These are phyloP conservation scores for Cosmia pyralina DNA, from an alignment of 2,888 invertebrate species.

Conservation along the genomic window DNA sequence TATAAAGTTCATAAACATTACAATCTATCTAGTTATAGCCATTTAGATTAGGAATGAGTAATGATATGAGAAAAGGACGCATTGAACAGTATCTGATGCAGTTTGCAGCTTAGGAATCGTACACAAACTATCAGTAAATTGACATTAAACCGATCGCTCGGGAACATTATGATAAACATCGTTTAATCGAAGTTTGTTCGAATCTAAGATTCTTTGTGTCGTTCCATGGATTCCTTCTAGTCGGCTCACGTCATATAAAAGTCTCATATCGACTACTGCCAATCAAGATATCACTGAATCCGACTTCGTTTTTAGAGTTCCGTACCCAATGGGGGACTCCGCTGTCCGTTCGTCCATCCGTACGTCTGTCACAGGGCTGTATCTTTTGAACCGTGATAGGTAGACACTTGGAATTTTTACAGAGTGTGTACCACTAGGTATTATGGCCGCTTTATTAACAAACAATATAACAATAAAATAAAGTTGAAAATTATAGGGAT, in stretches of 20 bases:
- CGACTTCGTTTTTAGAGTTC: not conserved
- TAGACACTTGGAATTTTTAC: not conserved
- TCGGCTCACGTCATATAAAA: conserved; percentile 8
- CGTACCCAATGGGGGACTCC: not conserved
- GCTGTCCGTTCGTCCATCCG: not conserved
- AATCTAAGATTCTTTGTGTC: conserved; percentile 11
- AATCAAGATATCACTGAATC: conserved; percentile 17
- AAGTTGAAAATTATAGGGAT: too few species aligned
- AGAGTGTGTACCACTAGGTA: too few species aligned
- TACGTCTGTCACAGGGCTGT: not conserved
- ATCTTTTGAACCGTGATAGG: not conserved
- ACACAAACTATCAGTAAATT: conserved; percentile 48
- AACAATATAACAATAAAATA: too few species aligned
- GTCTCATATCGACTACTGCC: conserved; percentile 1
- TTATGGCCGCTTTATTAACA: too few species aligned
- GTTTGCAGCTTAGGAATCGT: conserved; percentile 39
- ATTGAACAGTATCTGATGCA: conserved; percentile 42
- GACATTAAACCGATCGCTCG: conserved; percentile 25
- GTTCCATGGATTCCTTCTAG: not conserved
- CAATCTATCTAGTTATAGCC: conserved; percentile 31
- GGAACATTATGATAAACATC: conserved; percentile 31
- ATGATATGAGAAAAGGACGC: conserved; percentile 31
- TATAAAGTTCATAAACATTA: conserved; percentile 17
- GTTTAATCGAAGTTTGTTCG: conserved; percentile 18
- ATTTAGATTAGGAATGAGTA: conserved; percentile 54